These are phyloP conservation scores for Matsumyia berberina DNA, from an alignment of 2,888 invertebrate genomes.

Conservation along the genomic window DNA sequence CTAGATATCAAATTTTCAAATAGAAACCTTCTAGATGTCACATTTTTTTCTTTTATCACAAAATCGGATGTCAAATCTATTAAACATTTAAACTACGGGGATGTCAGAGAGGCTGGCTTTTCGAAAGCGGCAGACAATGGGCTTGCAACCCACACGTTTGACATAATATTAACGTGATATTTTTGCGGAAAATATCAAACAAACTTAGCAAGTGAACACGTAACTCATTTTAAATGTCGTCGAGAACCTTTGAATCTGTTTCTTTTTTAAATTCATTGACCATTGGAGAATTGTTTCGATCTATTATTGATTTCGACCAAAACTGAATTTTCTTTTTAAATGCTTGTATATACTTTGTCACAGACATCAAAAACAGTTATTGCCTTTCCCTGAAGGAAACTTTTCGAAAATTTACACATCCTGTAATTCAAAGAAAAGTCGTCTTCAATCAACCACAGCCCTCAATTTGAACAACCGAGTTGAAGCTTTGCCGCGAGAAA, in stretches of 20 bases:
- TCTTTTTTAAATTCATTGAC: not conserved
- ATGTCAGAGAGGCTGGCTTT: not conserved
- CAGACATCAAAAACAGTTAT: too few relatives aligned
- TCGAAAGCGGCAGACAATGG: not conserved
- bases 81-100: not conserved
- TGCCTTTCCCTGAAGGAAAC: slow-evolving; percentile 4
- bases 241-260: too few relatives aligned
- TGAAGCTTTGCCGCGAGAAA: too few relatives aligned
- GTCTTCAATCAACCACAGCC: slow-evolving; percentile 1
- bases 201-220: slow-evolving; percentile 6
- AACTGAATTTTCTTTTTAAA: too few relatives aligned
- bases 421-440: too few relatives aligned
- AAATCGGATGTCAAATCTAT: not conserved
- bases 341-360: too few relatives aligned
- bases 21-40: too few relatives aligned
- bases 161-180: not conserved
- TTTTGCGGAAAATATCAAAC: slow-evolving; percentile 10
- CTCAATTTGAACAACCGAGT: slow-evolving; percentile 21
- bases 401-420: slow-evolving; percentile 24
- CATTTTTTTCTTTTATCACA: not conserved
- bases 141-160: not conserved
- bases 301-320: too few relatives aligned
- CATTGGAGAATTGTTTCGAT: too few relatives aligned
- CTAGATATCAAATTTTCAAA: too few relatives aligned
- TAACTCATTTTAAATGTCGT: slow-evolving; percentile 6